Evolutionary conservation across 1,140 invertebrate species (phyloP).

Genomic region (Trigoniulus corallinus): DNA sequence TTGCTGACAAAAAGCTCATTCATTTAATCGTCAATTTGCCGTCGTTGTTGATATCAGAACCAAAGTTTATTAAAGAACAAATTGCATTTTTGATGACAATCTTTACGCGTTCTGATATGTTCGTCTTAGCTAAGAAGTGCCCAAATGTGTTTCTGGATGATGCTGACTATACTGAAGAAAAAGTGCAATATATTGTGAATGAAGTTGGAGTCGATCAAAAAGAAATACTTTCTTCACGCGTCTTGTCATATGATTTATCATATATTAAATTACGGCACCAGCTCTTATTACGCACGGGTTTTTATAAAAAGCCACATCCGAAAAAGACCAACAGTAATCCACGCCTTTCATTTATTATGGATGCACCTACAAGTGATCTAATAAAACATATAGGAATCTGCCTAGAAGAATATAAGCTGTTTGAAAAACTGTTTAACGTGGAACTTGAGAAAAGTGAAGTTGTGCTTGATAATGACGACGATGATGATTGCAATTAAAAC

Average conservation of each 20-base stretch:
- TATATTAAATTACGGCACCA: neutral
- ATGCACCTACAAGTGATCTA: neutral
- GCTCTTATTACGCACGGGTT: neutral
- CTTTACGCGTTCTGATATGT: neutral
- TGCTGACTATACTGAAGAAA: neutral
- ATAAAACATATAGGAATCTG: neutral
- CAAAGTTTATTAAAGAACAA: neutral
- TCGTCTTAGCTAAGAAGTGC: neutral
- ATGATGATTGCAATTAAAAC: neutral
- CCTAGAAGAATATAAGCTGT: constrained; percentile 1
- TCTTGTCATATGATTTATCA: neutral
- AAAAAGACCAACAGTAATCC: neutral
- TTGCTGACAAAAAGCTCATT: neutral
- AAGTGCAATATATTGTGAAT: neutral
- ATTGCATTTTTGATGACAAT: neutral
- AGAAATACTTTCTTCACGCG: neutral
- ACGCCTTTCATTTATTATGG: neutral
- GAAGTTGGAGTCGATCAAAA: neutral
- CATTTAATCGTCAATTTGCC: neutral
- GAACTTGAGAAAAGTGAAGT: neutral
- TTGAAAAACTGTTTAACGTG: neutral
- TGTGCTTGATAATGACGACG: neutral
- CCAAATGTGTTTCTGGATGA: neutral
- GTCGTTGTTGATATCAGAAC: neutral
- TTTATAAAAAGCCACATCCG: neutral